These are phyloP conservation scores for Stylophora pistillata DNA, from an alignment of 64 coral and sea anemone species.

Conservation along the genomic window DNA sequence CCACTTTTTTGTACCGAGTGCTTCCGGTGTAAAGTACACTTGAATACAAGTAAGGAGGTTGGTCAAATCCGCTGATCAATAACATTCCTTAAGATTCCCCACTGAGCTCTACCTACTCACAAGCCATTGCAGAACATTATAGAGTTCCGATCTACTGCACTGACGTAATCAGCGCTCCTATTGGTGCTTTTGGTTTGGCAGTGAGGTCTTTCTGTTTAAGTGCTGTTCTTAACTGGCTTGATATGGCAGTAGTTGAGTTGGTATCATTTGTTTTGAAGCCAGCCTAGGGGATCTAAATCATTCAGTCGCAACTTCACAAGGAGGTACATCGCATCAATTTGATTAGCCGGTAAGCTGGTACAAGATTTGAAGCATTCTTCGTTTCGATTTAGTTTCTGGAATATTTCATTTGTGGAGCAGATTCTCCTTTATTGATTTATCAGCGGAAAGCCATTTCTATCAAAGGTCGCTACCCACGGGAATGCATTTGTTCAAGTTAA, in stretches of 20 bases:
- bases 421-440: background rate
- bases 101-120: background rate
- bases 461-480: background rate
- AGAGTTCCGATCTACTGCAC: background rate
- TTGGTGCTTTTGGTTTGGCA: background rate
- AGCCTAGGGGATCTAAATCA: background rate
- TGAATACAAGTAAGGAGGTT: background rate
- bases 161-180: background rate
- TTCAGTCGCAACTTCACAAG: background rate
- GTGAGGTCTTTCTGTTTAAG: background rate
- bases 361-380: background rate
- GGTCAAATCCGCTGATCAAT: slow-evolving; percentile 14
- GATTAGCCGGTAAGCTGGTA: background rate
- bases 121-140: background rate
- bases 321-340: background rate
- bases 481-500: background rate
- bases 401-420: background rate
- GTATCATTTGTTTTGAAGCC: background rate
- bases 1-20: no score
- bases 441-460: background rate
- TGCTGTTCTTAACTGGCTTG: background rate
- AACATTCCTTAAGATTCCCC: background rate
- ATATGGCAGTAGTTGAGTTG: background rate
- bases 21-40: no score
- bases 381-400: background rate